Base-by-base conservation (phyloP, 64 coral and sea anemone species). In the Montipora foliosa region DNA sequence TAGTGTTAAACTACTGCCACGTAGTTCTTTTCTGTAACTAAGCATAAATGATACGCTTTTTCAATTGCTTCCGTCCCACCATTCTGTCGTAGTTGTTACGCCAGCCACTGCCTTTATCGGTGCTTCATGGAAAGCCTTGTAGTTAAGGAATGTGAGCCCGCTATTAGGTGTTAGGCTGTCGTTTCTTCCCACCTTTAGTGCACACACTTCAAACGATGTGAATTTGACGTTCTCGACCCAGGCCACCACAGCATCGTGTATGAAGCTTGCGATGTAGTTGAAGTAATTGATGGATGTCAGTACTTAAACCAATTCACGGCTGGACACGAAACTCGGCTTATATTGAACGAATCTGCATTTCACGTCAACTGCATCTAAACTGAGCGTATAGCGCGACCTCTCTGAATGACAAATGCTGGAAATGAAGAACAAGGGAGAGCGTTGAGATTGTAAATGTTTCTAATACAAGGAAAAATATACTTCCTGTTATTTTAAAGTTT, bases 31-130 rank as follows among this genome's bases (percentile, higher is more conserved):
- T 13, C 7, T 20, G 16, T 21, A 8, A 55, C 48, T 79, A 6
- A 79, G 49, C 49, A 19, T 9, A 16, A 57, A 79, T 20, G 47
- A 5, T 52, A 79, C 10, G 8, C 60, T n/a, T 19, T 76, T 59
- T 50, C 95, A 96, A 0, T 70, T 82, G 6, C 90, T 89, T 49
- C 94, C 95, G 62, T 96, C 90, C 95, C 90, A 96, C 95, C 95
- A 96, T 29, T 89, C 49, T n/a, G 2, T 70, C 20, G 92, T 29
- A 0, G 29, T 29, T 29, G 29, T 29, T 29, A 29, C 0, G 0
- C 29, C 29, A 29, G 29, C 29, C 52, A 81, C 83, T 70, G 94
- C 49, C 0, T 89, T 83, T 3, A 67, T 21, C 16, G 89, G 94
- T 0, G 94, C 88, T 47, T 90, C 89, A 53, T 95, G 94, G 48